Base-by-base conservation (phyloP, 2,888 invertebrate genomes). In the Drosophila fulvimacula region DNA sequence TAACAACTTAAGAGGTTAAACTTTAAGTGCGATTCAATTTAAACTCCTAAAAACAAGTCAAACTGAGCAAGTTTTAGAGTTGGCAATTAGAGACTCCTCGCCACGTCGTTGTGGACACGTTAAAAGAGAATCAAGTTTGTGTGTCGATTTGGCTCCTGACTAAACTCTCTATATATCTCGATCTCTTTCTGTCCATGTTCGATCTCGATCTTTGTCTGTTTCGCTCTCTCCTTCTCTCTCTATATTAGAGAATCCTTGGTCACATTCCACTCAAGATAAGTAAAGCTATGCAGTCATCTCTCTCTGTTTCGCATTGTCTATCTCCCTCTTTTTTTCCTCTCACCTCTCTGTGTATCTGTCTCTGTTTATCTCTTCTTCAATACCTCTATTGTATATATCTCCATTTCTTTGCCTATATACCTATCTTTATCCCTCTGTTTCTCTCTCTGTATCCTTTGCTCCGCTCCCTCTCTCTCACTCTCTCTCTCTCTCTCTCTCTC, bases 11-110 rank as follows among this genome's bases (percentile, higher is more conserved):
- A 10, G 17, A 27, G 13, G 24, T 15, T 41, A 13, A 13, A 19
- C 48, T 3, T 59, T n/a, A 38, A 27, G 3, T 21, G 19, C 11
- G 3, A 17, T 24, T 39, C 15, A 39, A 53, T 13, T 34, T 27
- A 9, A 55, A 27, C 48, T 41, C 19, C 9, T 1, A 3, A 30
- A 1, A 6, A 11, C 48, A 49, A 38, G n/a, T 19, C 30, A 3
- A 48, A 19, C 27, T 41, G 36, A 36, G 48, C 39, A 36, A 44
- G 34, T 46, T 69, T 30, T 21, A 15, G 34, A 10, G 36, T 0
- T 6, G 15, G 36, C 24, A 24, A 21, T 36, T 51, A 36, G 15
- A 24, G 6, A 0, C 3, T n/a, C 19, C 11, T 36, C 5, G 46
- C 1, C 46, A 5, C 17, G 30, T 27, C 11, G n/a, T n/a, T n/a